Conservation (phyloP, 1,140 invertebrate genomes). For the Pristionchus pacificus region DNA sequence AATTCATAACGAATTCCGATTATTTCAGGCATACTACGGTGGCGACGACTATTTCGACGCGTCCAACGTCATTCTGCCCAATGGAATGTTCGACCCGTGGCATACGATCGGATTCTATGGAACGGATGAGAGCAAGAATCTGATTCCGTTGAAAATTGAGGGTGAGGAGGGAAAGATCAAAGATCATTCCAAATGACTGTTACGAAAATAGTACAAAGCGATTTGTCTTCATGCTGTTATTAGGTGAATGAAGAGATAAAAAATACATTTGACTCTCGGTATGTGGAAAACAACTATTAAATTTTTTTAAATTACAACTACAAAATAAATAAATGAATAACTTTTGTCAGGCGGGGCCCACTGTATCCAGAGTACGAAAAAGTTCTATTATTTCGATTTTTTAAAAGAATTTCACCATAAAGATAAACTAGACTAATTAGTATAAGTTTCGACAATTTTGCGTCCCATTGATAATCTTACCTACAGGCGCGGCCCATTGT, state of each 20-base stretch:
- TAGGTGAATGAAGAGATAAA: not conserved
- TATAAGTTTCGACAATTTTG: too few relatives aligned
- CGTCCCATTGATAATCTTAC: too few relatives aligned
- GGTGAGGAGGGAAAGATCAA: slow-evolving; percentile 4
- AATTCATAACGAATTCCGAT: not conserved
- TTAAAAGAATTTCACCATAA: too few relatives aligned
- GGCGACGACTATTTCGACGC: too few relatives aligned
- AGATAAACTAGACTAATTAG: too few relatives aligned
- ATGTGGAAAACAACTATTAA: too few relatives aligned
- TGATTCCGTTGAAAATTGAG: slow-evolving; percentile 19
- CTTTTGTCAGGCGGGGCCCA: too few relatives aligned
- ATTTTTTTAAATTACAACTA: too few relatives aligned
- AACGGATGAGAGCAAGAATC: slow-evolving; percentile 14
- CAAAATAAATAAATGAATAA: too few relatives aligned
- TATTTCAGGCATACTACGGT: slow-evolving; percentile 2
- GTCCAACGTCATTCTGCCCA: slow-evolving; percentile 50
- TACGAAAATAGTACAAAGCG: not conserved
- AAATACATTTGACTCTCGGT: too few relatives aligned
- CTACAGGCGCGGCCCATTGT: slow-evolving; percentile 49
- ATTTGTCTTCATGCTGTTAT: not conserved
- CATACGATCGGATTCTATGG: slow-evolving; percentile 28
- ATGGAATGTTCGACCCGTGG: slow-evolving; percentile 50
- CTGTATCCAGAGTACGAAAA: too few relatives aligned
- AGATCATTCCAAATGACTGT: not conserved
- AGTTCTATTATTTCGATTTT: too few relatives aligned